Conservation (phyloP, 1,140 invertebrate species). For the Orussus abietinus region DNA sequence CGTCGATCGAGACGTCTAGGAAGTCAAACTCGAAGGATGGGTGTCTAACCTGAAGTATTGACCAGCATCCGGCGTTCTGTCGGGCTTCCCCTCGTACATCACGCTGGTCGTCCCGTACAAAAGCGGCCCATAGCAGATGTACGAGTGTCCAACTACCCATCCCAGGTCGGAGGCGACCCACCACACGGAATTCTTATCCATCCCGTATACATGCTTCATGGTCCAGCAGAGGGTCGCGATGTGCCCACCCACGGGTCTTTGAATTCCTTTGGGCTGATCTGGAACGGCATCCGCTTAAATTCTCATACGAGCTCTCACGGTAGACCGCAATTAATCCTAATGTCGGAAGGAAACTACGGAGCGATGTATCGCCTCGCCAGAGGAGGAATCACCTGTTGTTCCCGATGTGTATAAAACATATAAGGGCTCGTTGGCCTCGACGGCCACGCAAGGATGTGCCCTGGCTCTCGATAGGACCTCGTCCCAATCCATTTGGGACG, state of each 20-base stretch:
- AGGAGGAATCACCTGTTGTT: constrained; percentile 76
- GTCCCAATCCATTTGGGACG: constrained; percentile 73
- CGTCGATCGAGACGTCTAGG: constrained; percentile 6
- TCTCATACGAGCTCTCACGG: too few species aligned
- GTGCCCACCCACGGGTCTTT: constrained; percentile 82
- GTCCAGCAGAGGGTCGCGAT: constrained; percentile 80
- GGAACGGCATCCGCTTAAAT: too few species aligned
- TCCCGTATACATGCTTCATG: constrained; percentile 78
- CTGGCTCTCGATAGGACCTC: constrained; percentile 62
- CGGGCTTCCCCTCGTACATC: constrained; percentile 93
- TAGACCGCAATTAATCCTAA: not conserved
- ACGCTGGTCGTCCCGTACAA: constrained; percentile 78
- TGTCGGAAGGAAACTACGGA: too few species aligned
- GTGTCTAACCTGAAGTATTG: constrained; percentile 75
- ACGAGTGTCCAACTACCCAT: constrained; percentile 93
- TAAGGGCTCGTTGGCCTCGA: constrained; percentile 83
- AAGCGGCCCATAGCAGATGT: constrained; percentile 88
- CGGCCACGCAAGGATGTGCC: constrained; percentile 76
- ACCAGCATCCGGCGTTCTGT: constrained; percentile 85
- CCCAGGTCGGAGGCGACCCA: constrained; percentile 89
- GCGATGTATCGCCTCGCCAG: too few species aligned
- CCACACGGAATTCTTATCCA: constrained; percentile 79
- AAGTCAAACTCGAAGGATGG: not conserved
- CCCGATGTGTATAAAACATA: constrained; percentile 94
- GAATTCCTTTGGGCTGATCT: constrained; percentile 79